Evolutionary conservation across 2,888 invertebrate genomes (phyloP), one percentile per base, ranked within the genome.

Genomic region (Drosophila ochracea): DNA sequence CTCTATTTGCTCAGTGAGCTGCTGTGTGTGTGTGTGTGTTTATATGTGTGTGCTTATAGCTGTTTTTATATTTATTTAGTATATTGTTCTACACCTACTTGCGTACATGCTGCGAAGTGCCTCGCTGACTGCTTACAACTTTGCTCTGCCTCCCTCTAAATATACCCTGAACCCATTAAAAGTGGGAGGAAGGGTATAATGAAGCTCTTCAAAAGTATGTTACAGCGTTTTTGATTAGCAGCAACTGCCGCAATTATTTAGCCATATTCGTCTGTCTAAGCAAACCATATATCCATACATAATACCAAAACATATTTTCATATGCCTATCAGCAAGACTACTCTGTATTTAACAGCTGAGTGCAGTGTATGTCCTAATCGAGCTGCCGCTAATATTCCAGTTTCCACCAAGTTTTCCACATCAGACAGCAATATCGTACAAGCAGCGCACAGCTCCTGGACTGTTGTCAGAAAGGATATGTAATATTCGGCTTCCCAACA

Each of bases 41-140:
- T n/a, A 3, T 47, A 16, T 47, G 13, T 69, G 55, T 69, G 47
- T 66, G 62, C 54, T 43, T 52, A 39, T 47, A 43, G 58, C 54
- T 41, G 31, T 53, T 57, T 25, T 59, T 76, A 68, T 88, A 77
- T 88, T 84, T 84, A 80, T 85, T 89, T 72, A 80, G 82, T 86
- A 67, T 82, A 76, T 77, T 78, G 76, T 72, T 28, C 65, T 73
- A 73, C 64, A 68, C 54, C 30, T 9, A 68, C 68, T 77, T 57
- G 62, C 33, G 43, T 53, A 64, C 59, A 55, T 74, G 64, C 71
- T 57, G 49, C 25, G 25, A 47, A 47, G 16, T 62, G 39, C 7
- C 49, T n/a, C 25, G 25, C 21, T 50, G 31, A 28, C 30, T 49
- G 31, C 47, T 7, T 41, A 21, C 19, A 47, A n/a, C 60, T 13